Evolutionary conservation across 2,888 invertebrate genomes (phyloP), one percentile per base, ranked within the genome.

Genomic region (Troides oblongomaculatus): DNA sequence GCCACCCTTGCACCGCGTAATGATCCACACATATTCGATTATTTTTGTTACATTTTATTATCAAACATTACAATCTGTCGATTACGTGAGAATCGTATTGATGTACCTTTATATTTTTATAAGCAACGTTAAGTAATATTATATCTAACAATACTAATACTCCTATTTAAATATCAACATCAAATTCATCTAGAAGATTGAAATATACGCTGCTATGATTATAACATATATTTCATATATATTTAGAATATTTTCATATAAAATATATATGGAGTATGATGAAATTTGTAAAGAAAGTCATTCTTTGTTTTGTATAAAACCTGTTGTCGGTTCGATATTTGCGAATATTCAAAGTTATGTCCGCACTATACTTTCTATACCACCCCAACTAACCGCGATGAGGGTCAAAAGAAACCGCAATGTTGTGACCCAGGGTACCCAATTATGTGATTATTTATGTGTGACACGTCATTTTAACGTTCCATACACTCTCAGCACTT

Each of bases 381-480:
- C 74, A 76, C 76, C 76, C 75, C 66, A 68, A 72, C 72, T 58
- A 56, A 73, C 70, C 70, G 56, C 71, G 73, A 73, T 77, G 79
- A 81, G 79, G 77, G 74, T 75, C 72, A 74, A 81, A 82, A 83
- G 76, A 72, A 74, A 83, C 83, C 84, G 77, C 83, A 82, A 76
- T 85, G 83, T 85, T 87, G 84, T 84, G 85, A 86, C 83, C 81
- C 79, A 75, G 83, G 72, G 75, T 74, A 83, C 76, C 85, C 89
- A 90, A 91, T 91, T 90, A 90, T 77, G 82, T 87, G 84, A 89
- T 91, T 90, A 90, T 91, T 90, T 90, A 90, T 89, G 80, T 85
- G 83, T 80, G 84, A 85, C 87, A 84, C 79, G 82, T 81, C 80
- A 80, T 83, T 82, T 80, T 75, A 74, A 72, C 72, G 71, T 71